phyloP scores from a whole-genome alignment of 2,113 vertebrate genomes.

The Megaceryle torquata region DNA sequence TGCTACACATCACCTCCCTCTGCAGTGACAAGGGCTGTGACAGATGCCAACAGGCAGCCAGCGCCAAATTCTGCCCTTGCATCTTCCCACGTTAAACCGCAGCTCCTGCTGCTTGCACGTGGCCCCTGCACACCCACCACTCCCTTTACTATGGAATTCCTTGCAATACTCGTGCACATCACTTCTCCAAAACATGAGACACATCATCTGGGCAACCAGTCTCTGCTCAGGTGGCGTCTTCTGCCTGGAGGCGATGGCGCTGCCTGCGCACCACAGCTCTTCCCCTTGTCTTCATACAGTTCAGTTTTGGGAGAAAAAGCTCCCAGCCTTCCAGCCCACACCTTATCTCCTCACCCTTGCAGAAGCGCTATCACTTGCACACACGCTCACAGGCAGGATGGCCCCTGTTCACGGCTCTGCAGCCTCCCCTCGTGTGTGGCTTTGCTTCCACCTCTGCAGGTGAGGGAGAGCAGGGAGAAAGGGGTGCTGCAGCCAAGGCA shows the following conservation, averaged over 20 bases:
- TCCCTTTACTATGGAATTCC: not conserved
- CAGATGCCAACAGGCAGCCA: not conserved
- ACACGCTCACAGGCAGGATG: accelerated
- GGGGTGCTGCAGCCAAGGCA: no score
- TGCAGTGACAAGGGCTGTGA: not conserved
- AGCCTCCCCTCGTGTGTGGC: accelerated
- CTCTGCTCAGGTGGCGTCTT: not conserved
- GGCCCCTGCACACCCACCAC: not conserved
- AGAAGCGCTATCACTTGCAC: accelerated
- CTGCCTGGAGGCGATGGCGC: accelerated
- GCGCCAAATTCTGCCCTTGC: not conserved
- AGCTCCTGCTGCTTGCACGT: not conserved
- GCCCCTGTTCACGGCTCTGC: not conserved
- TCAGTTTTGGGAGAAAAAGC: not conserved
- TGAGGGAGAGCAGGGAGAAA: not conserved
- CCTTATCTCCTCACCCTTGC: not conserved
- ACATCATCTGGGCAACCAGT: not conserved
- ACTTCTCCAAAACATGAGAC: accelerated
- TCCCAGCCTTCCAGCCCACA: not conserved
- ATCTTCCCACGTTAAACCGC: not conserved
- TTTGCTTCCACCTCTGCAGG: not conserved
- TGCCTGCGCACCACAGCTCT: not conserved
- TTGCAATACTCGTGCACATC: not conserved
- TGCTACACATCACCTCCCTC: not conserved
- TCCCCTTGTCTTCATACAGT: not conserved